Conservation (phyloP, 2,113 vertebrate genomes). For the Corapipo altera region DNA sequence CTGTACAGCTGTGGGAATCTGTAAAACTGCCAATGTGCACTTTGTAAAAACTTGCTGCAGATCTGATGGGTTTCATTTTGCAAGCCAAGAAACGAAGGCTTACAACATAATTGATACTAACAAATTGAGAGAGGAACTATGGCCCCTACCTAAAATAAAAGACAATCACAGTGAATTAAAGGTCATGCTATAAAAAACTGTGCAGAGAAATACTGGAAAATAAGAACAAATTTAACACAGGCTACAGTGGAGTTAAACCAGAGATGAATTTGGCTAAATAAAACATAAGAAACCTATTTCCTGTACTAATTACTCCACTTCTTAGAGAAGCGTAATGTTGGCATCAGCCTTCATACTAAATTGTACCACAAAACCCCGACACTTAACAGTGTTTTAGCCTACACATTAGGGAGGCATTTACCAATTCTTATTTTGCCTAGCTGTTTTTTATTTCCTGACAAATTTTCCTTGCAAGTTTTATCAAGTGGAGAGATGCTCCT, state of each 20-base stretch:
- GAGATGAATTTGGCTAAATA: constrained; percentile 40
- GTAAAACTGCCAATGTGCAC: constrained; percentile 6
- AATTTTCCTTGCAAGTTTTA: background rate
- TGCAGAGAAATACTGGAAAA: background rate
- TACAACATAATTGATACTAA: constrained; percentile 17
- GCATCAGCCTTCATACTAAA: constrained; percentile 34
- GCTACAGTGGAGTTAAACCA: constrained; percentile 39
- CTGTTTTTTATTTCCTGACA: background rate
- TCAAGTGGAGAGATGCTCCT: background rate
- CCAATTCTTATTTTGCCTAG: background rate
- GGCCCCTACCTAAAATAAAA: constrained; percentile 23
- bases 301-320: constrained; percentile 43
- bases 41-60: background rate
- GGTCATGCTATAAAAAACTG: background rate
- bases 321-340: constrained; percentile 29
- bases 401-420: background rate
- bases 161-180: constrained; percentile 8
- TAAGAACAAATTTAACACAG: background rate
- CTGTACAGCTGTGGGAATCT: background rate
- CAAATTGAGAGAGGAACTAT: background rate
- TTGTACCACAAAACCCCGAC: constrained; percentile 31
- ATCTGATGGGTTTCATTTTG: background rate
- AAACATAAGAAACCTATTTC: constrained; percentile 64
- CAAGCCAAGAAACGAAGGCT: background rate
- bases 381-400: background rate